A percentile compares a stretch with the other conserved stretches of the same genome.
Evolutionary conservation across 2,888 invertebrate species (phyloP).

Genomic region (Hemicrepidius hirtus): DNA sequence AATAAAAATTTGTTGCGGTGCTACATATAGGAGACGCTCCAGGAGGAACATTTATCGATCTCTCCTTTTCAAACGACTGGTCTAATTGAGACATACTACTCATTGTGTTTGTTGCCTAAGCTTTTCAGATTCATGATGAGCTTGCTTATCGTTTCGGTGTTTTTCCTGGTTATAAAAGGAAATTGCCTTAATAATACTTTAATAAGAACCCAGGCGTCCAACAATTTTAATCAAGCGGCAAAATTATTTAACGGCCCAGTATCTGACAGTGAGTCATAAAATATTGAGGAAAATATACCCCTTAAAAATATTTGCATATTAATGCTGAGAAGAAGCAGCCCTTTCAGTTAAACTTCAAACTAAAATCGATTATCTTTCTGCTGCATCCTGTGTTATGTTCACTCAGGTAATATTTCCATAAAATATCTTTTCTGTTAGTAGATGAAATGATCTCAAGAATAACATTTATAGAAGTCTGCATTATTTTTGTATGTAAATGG

Average conservation of each 20-base stretch:
- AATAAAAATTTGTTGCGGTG: conserved; percentile 36
- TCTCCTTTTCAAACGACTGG: background rate
- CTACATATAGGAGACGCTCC: conserved; percentile 13
- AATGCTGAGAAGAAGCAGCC: conserved; percentile 13
- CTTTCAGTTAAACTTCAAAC: background rate
- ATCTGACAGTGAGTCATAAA: background rate
- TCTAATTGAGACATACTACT: conserved; percentile 28
- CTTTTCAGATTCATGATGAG: background rate
- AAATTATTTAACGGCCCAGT: too few species aligned
- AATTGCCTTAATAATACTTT: background rate
- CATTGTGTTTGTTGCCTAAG: background rate
- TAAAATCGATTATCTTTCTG: background rate
- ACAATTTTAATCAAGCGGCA: background rate
- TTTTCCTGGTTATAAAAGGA: background rate
- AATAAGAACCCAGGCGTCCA: background rate
- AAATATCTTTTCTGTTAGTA: too few species aligned
- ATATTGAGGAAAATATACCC: background rate
- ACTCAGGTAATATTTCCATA: too few species aligned
- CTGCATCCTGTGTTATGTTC: too few species aligned
- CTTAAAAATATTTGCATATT: conserved; percentile 5
- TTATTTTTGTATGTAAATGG: too few species aligned
- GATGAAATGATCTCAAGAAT: too few species aligned
- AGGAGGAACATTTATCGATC: conserved; percentile 25
- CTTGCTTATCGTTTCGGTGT: background rate
- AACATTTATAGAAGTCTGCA: too few species aligned